Percentiles rank a stretch among this genome's conserved stretches.
Conservation (phyloP, 2,113 vertebrate genomes). For the Hyaena hyaena region DNA sequence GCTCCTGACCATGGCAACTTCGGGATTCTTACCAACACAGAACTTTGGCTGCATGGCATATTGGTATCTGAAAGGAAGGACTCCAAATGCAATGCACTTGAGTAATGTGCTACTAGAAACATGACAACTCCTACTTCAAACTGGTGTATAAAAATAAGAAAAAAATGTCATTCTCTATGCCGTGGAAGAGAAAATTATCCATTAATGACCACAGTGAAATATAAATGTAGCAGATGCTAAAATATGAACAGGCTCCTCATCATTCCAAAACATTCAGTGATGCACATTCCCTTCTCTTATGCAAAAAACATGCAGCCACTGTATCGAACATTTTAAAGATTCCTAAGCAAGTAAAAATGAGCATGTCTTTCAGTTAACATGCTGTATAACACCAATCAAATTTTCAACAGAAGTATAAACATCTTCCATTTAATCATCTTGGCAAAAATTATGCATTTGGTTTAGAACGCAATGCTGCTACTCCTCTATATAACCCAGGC, state of each 20-base stretch:
- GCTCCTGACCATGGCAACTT: slow-evolving; percentile 25
- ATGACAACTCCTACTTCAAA: slow-evolving; percentile 31
- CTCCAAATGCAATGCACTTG: background rate
- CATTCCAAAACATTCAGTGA: slow-evolving; percentile 69
- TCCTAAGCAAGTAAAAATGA: slow-evolving; percentile 72
- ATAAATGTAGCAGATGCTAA: slow-evolving; percentile 79
- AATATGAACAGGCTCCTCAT: slow-evolving; percentile 69
- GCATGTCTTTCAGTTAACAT: slow-evolving; percentile 70
- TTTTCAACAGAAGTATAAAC: slow-evolving; percentile 71
- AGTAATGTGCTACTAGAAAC: slow-evolving; percentile 14
- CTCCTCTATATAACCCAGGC: background rate
- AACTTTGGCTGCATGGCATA: background rate
- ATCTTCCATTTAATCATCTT: slow-evolving; percentile 70
- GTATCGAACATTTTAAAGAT: slow-evolving; percentile 65
- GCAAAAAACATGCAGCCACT: slow-evolving; percentile 77
- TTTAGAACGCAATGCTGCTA: slow-evolving; percentile 32
- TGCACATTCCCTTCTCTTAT: slow-evolving; percentile 65
- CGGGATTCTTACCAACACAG: background rate
- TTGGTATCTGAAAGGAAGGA: background rate
- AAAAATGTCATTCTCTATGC: background rate
- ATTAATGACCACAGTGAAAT: slow-evolving; percentile 77
- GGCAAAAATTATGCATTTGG: slow-evolving; percentile 68
- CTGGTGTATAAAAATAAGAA: background rate
- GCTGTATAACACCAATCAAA: slow-evolving; percentile 74
- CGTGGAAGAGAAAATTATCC: slow-evolving; percentile 63